phyloP scores from a whole-genome alignment of 1,140 invertebrate genomes.

The Pemphigus obesinymphae region DNA sequence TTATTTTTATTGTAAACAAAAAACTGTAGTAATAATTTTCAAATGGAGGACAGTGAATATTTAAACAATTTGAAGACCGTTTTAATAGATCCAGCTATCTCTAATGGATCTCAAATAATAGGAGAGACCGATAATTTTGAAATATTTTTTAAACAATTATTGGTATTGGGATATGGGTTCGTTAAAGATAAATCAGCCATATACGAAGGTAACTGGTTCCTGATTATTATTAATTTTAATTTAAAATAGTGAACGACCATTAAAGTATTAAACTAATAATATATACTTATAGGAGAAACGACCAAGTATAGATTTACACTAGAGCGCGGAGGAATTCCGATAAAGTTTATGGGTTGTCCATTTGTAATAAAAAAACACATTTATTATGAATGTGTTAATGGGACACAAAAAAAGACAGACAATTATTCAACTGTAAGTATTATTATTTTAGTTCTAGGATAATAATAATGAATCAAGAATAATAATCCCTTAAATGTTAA shows the following conservation, averaged over 20 bases:
- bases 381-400: not conserved
- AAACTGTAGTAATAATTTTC: too few relatives aligned
- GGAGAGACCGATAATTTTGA: not conserved
- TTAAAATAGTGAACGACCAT: not conserved
- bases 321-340: not conserved
- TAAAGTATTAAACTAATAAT: not conserved
- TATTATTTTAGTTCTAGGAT: too few relatives aligned
- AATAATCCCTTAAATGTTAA: too few relatives aligned
- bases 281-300: not conserved
- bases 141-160: not conserved
- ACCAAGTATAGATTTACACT: not conserved
- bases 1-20: too few relatives aligned
- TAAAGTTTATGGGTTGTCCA: not conserved
- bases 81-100: too few relatives aligned
- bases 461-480: too few relatives aligned
- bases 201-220: not conserved
- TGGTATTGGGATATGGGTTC: not conserved
- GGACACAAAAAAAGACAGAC: not conserved
- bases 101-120: not conserved
- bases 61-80: too few relatives aligned
- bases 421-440: not conserved
- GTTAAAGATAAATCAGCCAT: not conserved
- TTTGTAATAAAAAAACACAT: not conserved
- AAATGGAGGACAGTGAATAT: too few relatives aligned
- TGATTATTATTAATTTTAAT: not conserved